Conservation (phyloP, 2,888 invertebrate species). For the Chalcis sispes region DNA sequence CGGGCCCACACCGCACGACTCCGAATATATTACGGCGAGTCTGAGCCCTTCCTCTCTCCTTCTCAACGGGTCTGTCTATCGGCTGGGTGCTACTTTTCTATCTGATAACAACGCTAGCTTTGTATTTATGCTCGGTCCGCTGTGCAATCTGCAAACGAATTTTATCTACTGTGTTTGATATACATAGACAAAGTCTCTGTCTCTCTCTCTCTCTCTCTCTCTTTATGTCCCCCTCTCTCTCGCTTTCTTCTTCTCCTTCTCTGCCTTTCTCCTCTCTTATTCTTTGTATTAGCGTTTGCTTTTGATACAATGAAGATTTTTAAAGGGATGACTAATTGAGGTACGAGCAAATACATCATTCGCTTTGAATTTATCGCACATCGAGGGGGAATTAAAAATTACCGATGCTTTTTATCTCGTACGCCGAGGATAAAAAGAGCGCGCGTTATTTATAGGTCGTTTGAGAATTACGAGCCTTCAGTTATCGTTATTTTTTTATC, state of each 20-base stretch:
- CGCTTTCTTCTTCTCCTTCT: too few species aligned
- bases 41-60: slow-evolving; percentile 20
- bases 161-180: slow-evolving; percentile 50
- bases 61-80: background rate
- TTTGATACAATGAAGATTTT: slow-evolving; percentile 55
- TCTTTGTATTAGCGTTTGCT: slow-evolving; percentile 3
- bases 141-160: slow-evolving; percentile 47
- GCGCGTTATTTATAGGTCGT: slow-evolving; percentile 57
- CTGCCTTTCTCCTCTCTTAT: too few species aligned
- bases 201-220: background rate
- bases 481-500: slow-evolving; percentile 37
- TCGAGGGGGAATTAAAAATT: slow-evolving; percentile 58
- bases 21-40: slow-evolving; percentile 34
- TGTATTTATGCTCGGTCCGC: slow-evolving; percentile 42
- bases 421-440: slow-evolving; percentile 16
- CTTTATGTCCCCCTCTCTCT: background rate
- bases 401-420: slow-evolving; percentile 53
- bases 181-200: slow-evolving; percentile 41
- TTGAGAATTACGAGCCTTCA: slow-evolving; percentile 53
- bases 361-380: slow-evolving; percentile 52
- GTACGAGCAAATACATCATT: slow-evolving; percentile 54
- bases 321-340: slow-evolving; percentile 57
- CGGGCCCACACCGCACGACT: slow-evolving; percentile 26
- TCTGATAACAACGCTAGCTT: slow-evolving; percentile 47
- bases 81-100: slow-evolving; percentile 46